Conservation (phyloP, 2,797 vertebrate genomes). For the Momotus momota region DNA sequence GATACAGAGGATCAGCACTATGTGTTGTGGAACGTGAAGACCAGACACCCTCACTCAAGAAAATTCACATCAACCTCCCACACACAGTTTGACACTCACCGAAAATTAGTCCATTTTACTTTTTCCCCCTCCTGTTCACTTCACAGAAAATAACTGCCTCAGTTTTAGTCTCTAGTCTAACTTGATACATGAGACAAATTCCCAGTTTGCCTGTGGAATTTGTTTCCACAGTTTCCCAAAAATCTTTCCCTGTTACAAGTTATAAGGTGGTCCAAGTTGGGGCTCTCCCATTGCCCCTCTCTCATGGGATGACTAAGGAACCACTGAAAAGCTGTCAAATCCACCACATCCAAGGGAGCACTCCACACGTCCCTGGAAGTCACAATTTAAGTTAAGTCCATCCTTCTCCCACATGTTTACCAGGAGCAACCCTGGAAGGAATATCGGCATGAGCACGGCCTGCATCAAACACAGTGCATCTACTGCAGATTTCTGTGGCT, state of each 20-base stretch:
- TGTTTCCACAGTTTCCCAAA: not conserved
- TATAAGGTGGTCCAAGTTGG: accelerated
- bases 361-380: not conserved
- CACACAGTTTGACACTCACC: not conserved
- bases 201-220: not conserved
- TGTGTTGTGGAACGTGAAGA: not conserved
- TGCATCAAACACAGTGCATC: accelerated
- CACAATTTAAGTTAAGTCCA: not conserved
- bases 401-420: accelerated
- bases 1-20: not conserved
- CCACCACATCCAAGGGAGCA: not conserved
- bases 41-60: not conserved
- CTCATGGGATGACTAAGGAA: not conserved
- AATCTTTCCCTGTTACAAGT: not conserved
- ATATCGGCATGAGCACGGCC: accelerated
- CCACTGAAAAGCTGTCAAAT: not conserved
- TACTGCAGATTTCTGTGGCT: not conserved
- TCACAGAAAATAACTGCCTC: not conserved
- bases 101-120: not conserved
- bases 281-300: not conserved
- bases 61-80: not conserved
- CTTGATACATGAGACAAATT: accelerated
- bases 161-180: not conserved
- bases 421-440: not conserved
- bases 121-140: no score